phyloP scores from a whole-genome alignment of 2,113 vertebrate genomes.

The Opisthocomus hoazin region DNA sequence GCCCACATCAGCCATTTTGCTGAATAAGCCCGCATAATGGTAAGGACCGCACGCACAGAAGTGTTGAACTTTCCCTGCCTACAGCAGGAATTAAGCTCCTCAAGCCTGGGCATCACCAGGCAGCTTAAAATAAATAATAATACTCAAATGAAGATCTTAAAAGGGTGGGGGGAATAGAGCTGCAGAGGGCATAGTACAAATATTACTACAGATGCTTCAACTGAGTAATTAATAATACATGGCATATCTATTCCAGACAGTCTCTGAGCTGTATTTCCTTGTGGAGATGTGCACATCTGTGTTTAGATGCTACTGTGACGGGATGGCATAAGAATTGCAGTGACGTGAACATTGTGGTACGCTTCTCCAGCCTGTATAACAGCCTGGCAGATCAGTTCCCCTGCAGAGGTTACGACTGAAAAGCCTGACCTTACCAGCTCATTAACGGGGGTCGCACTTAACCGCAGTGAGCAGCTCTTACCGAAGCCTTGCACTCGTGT shows the following conservation, averaged over 20 bases:
- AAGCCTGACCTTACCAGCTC: neutral
- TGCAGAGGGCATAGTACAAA: neutral
- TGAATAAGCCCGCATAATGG: neutral
- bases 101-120: neutral
- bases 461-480: neutral
- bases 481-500: fast-evolving
- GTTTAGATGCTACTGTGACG: neutral
- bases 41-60: neutral
- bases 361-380: neutral
- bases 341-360: neutral
- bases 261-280: neutral
- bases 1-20: slow-evolving; percentile 4
- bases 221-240: neutral
- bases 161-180: neutral
- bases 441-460: neutral
- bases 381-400: neutral
- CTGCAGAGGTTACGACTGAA: fast-evolving
- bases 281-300: neutral
- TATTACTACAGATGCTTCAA: neutral
- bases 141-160: neutral
- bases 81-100: neutral
- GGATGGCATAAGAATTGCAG: neutral
- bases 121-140: neutral
- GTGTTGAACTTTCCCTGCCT: neutral
- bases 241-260: neutral